Evolutionary conservation across 2,888 invertebrate species (phyloP), one percentile per base, ranked within the genome.

Genomic region (Yponomeuta cagnagella): DNA sequence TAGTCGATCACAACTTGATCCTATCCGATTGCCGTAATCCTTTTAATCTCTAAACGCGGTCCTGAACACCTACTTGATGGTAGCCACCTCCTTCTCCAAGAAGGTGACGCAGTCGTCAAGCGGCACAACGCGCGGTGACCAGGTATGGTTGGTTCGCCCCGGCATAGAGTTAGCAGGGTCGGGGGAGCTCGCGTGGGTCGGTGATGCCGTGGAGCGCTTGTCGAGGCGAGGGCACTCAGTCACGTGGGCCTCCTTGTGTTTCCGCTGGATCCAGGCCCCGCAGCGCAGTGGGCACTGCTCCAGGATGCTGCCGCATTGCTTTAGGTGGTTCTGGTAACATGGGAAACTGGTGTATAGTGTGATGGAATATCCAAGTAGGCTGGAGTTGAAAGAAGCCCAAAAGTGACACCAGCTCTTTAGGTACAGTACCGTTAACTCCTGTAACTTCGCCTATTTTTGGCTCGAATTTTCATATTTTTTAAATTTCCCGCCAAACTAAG

Each of bases 261-360:
- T 93, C 74, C 96, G 89, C 73, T 95, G 94, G 43, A 96, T 91
- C 88, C 95, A 96, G 3, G 94, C 94, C 0, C 95, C 95, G 76
- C 96, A 96, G 69, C 94, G 93, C 76, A 95, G 90, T 0, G 94
- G 94, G 71, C 96, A 96, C 78, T 95, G 94, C 79, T 95, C 95
- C 76, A 96, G 82, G 10, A 96, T 95, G 72, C 95, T 94, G 15
- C 95, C 95, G 74, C 96, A 96, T 75, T 94, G 93, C 72, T 94
- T 93, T 72, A 95, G 82, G 76, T 96, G 96, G 71, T 93, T 93
- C 94, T 95, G 79, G 0, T 63, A 48, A 10, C 15, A 6, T 15
- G n/a, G 37, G 12, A 64, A 30, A 2, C 52, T 15, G 15, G 52
- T 15, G 6, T 58, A 5, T 12, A 58, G 15, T 58, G 1, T 12